phyloP scores from a whole-genome alignment of 2,113 vertebrate genomes.

The Oncorhynchus clarkii region DNA sequence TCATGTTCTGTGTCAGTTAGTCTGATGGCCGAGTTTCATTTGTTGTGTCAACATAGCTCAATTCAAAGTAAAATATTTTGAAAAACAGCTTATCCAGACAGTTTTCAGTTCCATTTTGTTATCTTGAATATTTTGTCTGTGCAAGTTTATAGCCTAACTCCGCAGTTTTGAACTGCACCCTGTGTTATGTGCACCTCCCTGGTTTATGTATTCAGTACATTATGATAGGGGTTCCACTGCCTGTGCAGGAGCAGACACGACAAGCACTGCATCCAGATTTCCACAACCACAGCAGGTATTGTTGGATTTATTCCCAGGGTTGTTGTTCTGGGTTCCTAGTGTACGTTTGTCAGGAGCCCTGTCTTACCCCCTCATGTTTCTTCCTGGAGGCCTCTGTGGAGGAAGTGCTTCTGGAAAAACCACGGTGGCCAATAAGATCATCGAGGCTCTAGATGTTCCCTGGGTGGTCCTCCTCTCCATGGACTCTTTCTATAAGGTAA shows the following conservation, averaged over 20 bases:
- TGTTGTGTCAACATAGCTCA: neutral
- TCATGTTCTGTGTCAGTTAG: conserved; percentile 11
- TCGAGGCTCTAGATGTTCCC: conserved; percentile 87
- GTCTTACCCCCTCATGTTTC: conserved; percentile 1
- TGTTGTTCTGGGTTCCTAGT: neutral
- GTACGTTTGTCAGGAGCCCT: neutral
- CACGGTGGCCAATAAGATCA: conserved; percentile 88
- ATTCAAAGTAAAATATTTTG: neutral
- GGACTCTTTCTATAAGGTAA: conserved; percentile 91
- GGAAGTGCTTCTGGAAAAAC: conserved; percentile 89
- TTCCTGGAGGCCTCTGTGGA: conserved; percentile 79
- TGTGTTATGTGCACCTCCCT: conserved; percentile 22
- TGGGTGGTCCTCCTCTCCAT: conserved; percentile 91
- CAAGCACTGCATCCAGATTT: neutral
- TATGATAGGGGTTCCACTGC: no score
- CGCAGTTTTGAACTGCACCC: conserved; percentile 33
- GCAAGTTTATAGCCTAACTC: conserved; percentile 8
- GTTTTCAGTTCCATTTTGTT: neutral
- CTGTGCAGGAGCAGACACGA: neutral
- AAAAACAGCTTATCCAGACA: neutral
- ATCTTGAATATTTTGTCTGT: neutral
- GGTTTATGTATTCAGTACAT: no score
- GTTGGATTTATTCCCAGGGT: conserved; percentile 14
- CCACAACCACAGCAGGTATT: conserved; percentile 1
- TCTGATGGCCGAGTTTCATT: conserved; percentile 1